Base-by-base conservation (phyloP, 2,797 vertebrate genomes). In the Eremophila alpestris region DNA sequence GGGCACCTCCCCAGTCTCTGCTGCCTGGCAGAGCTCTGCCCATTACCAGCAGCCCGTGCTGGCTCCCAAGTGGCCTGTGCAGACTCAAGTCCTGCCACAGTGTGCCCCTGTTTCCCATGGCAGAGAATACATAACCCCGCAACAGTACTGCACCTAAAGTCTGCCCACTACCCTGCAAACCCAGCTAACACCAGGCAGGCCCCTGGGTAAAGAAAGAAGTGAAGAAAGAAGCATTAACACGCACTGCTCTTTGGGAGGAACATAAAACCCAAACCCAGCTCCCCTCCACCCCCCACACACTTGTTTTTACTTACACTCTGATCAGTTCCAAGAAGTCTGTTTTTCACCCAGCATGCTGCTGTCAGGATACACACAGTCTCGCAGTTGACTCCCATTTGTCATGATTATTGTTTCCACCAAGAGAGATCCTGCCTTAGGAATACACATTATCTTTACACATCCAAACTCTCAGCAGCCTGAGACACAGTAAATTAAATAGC, bases 321-420 rank as follows among this genome's bases (percentile, higher is more conserved):
- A 73, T 94, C 95, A 87, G 94, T 92, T 96, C 96, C 95, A 96
- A 95, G 92, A 94, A 95, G 96, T 91, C 96, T 96, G 95, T 63
- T 95, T 90, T 96, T 67, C 94, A 94, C 81, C 78, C 94, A 90
- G 91, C 91, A 34, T 76, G 94, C 83, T 96, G 87, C 92, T 91
- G 95, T 95, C 96, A 96, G 95, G 92, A 96, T 95, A 96, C 94
- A 96, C 96, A 92, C 87, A 93, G 92, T 92, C 94, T 96, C 41
- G 2, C 95, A 95, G 92, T 90, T 77, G 90, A 94, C 60, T 96
- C 89, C 78, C 81, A 82, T 96, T 96, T 96, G 92, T 95, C 94
- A 95, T 68, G 30, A 81, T 87, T 91, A 90, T 86, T 94, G 63
- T 93, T 94, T 90, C 91, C 70, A 87, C 60, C 70, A 82, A 76